phyloP scores from a whole-genome alignment of 2,888 invertebrate species.

The Strigamia crassipes region DNA sequence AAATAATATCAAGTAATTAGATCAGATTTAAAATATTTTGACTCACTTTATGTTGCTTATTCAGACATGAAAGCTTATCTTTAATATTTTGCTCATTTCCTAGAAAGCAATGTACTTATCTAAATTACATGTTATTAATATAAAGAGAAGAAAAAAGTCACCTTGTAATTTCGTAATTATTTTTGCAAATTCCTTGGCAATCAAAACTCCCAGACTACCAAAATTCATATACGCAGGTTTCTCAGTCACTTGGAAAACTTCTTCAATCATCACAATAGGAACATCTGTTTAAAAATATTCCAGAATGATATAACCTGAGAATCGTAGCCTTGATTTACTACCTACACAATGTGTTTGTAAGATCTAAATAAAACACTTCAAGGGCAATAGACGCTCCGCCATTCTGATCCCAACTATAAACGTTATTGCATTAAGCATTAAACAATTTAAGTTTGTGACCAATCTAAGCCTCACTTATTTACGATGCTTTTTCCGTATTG shows the following conservation, averaged over 20 bases:
- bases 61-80: background rate
- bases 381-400: slow-evolving; percentile 32
- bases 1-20: background rate
- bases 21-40: background rate
- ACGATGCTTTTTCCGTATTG: background rate
- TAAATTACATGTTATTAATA: background rate
- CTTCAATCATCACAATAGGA: slow-evolving; percentile 16
- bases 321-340: background rate
- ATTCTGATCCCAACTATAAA: slow-evolving; percentile 11
- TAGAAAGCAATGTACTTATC: background rate
- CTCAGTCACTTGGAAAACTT: background rate
- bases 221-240: slow-evolving; percentile 14
- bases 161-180: background rate
- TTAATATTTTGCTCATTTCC: background rate
- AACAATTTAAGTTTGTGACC: background rate
- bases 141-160: background rate
- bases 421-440: background rate
- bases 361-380: slow-evolving; percentile 28
- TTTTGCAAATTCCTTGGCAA: background rate
- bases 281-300: background rate
- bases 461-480: background rate
- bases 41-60: background rate
- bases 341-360: slow-evolving; percentile 23
- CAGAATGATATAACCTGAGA: background rate
- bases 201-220: background rate